Base-by-base conservation (phyloP, 2,888 invertebrate species). In the Odontocolon sp. region DNA sequence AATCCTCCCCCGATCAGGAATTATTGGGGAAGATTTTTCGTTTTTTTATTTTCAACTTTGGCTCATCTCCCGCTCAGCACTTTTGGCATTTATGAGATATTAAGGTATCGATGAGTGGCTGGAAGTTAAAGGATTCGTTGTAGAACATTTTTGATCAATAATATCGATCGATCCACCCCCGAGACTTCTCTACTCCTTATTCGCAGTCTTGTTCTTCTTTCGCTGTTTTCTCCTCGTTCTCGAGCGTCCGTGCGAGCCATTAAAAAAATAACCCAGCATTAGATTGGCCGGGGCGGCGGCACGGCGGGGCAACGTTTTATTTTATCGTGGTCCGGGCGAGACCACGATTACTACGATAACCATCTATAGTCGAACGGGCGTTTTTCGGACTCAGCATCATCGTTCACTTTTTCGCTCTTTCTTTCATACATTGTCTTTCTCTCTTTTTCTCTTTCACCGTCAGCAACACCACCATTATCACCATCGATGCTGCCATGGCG, bases 291-390 rank as follows among this genome's bases (percentile, higher is more conserved):
- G 72, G 63, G 67, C 67, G 67, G 70, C 40, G 68, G 72, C 57
- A 64, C 76, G 77, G 71, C 71, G 67, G 40, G 64, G 72, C 77
- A 63, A 71, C 71, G 73, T 84, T 79, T 86, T 83, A 82, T 86
- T 87, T 85, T 78, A 85, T 82, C 82, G 82, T 69, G 69, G 68
- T 71, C 63, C 64, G 75, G n/a, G 80, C 76, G 74, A 74, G 81
- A 78, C 79, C 83, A 77, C 83, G 86, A 88, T 88, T 87, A 87
- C 83, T 80, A 79, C 81, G 88, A 88, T 87, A 87, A 86, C 82
- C 82, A 87, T 87, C 87, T 84, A 82, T 77, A 73, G 68, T 77
- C 77, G 72, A 77, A 69, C 81, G 72, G 66, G 80, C 75, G 75
- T 80, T 83, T 80, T 81, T 83, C 79, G 80, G 77, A 79, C 82